phyloP scores from a whole-genome alignment of 2,888 invertebrate genomes.

The Megaustenia siamemsis region DNA sequence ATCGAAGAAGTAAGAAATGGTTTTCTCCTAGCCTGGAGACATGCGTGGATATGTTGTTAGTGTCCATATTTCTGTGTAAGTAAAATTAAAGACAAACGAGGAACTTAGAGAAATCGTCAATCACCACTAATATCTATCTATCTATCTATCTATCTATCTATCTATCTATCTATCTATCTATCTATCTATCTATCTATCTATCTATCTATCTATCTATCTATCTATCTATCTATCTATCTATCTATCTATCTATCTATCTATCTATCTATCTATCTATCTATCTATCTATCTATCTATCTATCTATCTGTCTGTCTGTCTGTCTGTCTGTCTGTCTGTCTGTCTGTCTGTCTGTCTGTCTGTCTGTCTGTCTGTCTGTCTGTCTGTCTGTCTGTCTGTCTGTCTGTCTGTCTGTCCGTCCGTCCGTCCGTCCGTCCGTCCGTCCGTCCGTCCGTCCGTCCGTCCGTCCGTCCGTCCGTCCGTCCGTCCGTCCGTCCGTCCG shows the following conservation, averaged over 20 bases:
- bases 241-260: conserved; percentile 27
- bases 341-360: conserved; percentile 17
- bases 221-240: conserved; percentile 35
- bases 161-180: not conserved
- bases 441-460: conserved; percentile 17
- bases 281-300: conserved; percentile 1
- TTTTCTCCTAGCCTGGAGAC: too few species aligned
- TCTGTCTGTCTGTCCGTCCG: conserved; percentile 17
- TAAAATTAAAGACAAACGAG: too few species aligned
- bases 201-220: not conserved
- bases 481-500: conserved; percentile 14
- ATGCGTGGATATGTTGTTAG: too few species aligned
- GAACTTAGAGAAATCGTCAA: too few species aligned
- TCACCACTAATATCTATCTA: too few species aligned
- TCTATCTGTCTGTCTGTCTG: conserved; percentile 14
- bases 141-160: not conserved
- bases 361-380: conserved; percentile 12
- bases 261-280: conserved; percentile 1
- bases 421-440: conserved; percentile 17
- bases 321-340: conserved; percentile 17
- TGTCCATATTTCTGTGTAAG: too few species aligned
- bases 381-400: conserved; percentile 14
- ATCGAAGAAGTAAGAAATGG: too few species aligned
- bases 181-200: not conserved
- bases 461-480: conserved; percentile 17